A percentile compares a stretch with the other conserved stretches of the same genome.
Evolutionary conservation across 2,797 vertebrate genomes (phyloP).

Genomic region (Enteromius afrohamiltoni): DNA sequence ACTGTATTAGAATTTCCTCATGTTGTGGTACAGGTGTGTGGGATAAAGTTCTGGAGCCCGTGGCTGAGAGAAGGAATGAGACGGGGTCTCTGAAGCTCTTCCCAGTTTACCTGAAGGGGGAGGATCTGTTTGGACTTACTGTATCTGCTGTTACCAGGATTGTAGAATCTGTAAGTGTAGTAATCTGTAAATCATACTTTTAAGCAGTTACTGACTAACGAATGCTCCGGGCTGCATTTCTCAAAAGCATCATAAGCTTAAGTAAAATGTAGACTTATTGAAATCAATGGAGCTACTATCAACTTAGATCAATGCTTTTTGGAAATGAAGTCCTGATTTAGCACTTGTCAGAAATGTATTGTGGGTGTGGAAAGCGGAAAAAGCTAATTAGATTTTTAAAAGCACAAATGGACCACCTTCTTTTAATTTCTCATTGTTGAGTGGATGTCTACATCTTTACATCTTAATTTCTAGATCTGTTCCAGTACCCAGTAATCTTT

Average conservation of each 20-base stretch:
- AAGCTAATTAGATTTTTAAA: neutral
- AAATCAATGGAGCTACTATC: too few species aligned
- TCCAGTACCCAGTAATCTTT: neutral
- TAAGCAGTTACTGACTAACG: neutral
- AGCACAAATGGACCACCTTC: neutral
- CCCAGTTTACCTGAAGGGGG: slow-evolving; percentile 90
- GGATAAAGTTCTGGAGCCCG: slow-evolving; percentile 92
- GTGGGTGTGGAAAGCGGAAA: neutral
- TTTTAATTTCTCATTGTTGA: neutral
- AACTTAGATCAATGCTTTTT: too few species aligned
- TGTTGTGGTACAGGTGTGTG: slow-evolving; percentile 83
- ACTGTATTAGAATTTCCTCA: neutral
- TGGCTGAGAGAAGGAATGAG: slow-evolving; percentile 83
- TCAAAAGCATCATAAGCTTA: too few species aligned
- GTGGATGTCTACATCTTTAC: neutral
- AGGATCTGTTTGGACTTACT: slow-evolving; percentile 94
- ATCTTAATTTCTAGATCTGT: neutral
- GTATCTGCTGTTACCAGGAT: slow-evolving; percentile 92
- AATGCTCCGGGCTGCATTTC: neutral
- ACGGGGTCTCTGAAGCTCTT: slow-evolving; percentile 93
- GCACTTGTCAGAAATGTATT: neutral
- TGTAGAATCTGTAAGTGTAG: slow-evolving; percentile 88
- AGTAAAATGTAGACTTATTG: too few species aligned
- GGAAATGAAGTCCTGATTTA: neutral
- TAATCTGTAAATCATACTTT: neutral